Evolutionary conservation across 2,113 vertebrate species (phyloP), one percentile per base, ranked within the genome.

Genomic region (Chamaetylas fuelleborni): DNA sequence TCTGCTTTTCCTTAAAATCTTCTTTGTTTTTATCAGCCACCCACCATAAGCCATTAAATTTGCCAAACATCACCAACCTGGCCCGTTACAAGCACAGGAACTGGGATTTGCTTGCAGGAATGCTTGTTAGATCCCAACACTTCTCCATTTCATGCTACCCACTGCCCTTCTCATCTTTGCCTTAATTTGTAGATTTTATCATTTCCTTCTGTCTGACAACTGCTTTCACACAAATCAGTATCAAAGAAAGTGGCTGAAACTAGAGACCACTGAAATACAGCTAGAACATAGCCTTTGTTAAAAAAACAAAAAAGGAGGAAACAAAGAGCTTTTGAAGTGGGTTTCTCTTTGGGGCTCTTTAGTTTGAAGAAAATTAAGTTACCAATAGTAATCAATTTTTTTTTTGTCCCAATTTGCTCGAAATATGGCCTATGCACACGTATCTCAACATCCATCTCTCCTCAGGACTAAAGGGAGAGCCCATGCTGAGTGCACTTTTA

Each of bases 211-310:
- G 86, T 84, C 92, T 96, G 90, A 91, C 94, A 90, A 88, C 62
- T 77, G 88, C 93, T 96, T 97, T 96, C 95, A 93, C 93, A 96
- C 33, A 78, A 81, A 86, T 53, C 12, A 0, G 31, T 76, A 92
- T 92, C 93, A 97, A 97, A 97, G 94, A 90, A 92, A 94, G 88
- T 48, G 73, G 64, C 88, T 97, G 92, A 92, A 96, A 95, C 88
- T 43, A 8, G 69, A 89, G 72, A 92, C 90, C 58, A 74, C 92
- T 88, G 81, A 92, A 93, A 96, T 74, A 96, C 86, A 92, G 67
- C 70, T 33, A 94, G 72, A 90, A 56, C 4, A 0, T 40, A 92
- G 60, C 54, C 61, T 96, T 87, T 93, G 86, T 86, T 86, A 86
- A 94, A 94, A 72, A 77, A 64, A 69, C 14, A 50, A 50, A 57